Conservation (phyloP, 2,797 vertebrate species). For the Crenuchus spilurus region DNA sequence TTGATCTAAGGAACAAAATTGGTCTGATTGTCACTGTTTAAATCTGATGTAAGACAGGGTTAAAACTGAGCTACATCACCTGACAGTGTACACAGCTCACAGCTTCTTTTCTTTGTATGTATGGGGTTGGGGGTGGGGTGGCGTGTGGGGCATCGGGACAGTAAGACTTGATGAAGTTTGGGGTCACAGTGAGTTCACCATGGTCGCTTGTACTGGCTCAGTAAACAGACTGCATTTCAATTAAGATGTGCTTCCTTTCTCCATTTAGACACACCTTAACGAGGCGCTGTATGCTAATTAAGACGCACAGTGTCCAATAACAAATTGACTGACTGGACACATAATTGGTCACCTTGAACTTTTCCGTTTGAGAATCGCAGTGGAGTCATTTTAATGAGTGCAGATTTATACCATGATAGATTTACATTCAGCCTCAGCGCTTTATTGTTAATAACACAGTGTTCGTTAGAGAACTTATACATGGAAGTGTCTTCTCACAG, state of each 20-base stretch:
- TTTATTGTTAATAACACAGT: neutral
- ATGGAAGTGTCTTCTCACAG: neutral
- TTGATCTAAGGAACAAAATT: no score
- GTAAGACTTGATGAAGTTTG: constrained; percentile 7
- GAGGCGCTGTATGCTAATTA: constrained; percentile 61
- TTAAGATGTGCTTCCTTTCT: constrained; percentile 14
- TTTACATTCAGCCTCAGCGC: neutral
- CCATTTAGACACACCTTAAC: constrained; percentile 53
- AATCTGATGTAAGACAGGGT: no score
- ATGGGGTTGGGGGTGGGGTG: neutral
- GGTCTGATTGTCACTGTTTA: no score
- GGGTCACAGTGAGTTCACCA: constrained; percentile 10
- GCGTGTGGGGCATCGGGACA: neutral
- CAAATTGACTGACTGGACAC: constrained; percentile 56
- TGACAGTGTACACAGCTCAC: no score
- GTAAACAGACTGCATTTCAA: constrained; percentile 6
- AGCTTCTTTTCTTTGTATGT: neutral
- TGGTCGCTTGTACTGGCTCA: neutral
- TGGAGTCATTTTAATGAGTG: neutral
- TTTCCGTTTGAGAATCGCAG: no score
- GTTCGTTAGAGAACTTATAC: neutral
- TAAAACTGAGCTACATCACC: no score
- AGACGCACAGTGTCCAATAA: constrained; percentile 55
- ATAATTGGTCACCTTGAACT: constrained; percentile 50
- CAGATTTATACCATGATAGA: neutral